Evolutionary conservation across 2,888 invertebrate species (phyloP).

Genomic region (Apoderus coryli): DNA sequence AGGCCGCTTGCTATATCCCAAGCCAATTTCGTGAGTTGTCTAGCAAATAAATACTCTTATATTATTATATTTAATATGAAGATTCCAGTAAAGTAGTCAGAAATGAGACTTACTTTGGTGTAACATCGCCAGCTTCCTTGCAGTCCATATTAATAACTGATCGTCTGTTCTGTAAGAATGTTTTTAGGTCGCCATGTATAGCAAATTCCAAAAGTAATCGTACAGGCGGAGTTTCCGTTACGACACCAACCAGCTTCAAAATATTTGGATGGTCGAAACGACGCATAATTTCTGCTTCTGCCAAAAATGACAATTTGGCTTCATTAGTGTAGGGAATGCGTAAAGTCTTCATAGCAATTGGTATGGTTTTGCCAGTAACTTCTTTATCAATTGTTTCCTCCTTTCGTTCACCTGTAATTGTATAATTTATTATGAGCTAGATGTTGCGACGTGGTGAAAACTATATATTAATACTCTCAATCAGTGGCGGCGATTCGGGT

Average conservation of each 20-base stretch:
- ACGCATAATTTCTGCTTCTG: conserved; percentile 91
- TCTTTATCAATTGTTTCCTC: too few relatives aligned
- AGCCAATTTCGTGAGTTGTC: conserved; percentile 74
- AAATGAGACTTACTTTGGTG: too few relatives aligned
- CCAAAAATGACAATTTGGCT: conserved; percentile 79
- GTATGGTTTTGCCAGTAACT: conserved; percentile 78
- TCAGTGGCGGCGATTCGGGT: too few relatives aligned
- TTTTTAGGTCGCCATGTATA: conserved; percentile 85
- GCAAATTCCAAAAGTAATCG: conserved; percentile 90
- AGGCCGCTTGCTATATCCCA: conserved; percentile 75
- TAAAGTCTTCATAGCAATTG: conserved; percentile 80
- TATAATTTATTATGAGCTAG: too few relatives aligned
- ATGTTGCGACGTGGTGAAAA: too few relatives aligned
- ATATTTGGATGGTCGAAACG: conserved; percentile 83
- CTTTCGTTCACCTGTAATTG: too few relatives aligned
- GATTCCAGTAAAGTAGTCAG: conserved; percentile 49
- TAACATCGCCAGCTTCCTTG: conserved; percentile 63
- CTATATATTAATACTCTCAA: too few relatives aligned
- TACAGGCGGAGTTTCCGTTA: conserved; percentile 60
- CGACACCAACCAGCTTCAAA: conserved; percentile 65
- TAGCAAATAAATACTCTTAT: too few relatives aligned
- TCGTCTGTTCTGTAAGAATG: conserved; percentile 70
- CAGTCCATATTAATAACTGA: conserved; percentile 53
- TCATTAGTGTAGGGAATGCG: conserved; percentile 71
- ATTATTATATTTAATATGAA: too few relatives aligned